Base-by-base conservation (phyloP, 1,140 invertebrate genomes). In the Drosophila quadrilineata region DNA sequence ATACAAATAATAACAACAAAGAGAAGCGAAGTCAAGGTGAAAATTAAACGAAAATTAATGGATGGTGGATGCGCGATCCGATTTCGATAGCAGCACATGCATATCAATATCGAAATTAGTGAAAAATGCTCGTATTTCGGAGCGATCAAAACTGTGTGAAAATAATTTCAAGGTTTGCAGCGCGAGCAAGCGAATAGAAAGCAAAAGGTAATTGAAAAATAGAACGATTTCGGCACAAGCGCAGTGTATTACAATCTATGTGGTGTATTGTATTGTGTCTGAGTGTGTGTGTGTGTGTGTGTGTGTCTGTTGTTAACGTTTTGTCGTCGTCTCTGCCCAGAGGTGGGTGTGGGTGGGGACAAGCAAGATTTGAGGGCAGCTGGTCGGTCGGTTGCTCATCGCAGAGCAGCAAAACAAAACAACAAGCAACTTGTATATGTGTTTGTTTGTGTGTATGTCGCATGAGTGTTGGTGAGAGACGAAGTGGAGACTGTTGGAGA, bases 141-240 rank as follows among this genome's bases (percentile, higher is more conserved):
- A 77, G 65, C 71, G 50, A 84, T 79, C 74, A 71, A 85, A 85
- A 75, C 75, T 75, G 75, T 79, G 71, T 86, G 80, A 85, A 85
- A 85, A 85, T 85, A 86, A 84, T 85, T 85, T 85, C 79, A 85
- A 85, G 79, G 79, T 85, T 85, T 85, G 79, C 79, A 85, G 74
- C 29, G 46, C 24, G 22, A 66, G 57, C 72, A 82, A 80, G 76
- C 79, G 79, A 85, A 85, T 79, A 85, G 80, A 86, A 85, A 84
- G 80, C 79, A 71, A 85, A 86, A 86, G 80, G 80, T 86, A 85
- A 85, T 85, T 85, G 79, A 79, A 85, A 85, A 85, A 85, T 85
- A 85, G 79, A 85, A 85, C 79, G 67, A 86, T 85, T 85, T 85
- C 86, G 79, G 79, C 79, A 85, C 79, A 85, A 85, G 80, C 79